Conservation (phyloP, 2,797 vertebrate genomes). For the Falco peregrinus region DNA sequence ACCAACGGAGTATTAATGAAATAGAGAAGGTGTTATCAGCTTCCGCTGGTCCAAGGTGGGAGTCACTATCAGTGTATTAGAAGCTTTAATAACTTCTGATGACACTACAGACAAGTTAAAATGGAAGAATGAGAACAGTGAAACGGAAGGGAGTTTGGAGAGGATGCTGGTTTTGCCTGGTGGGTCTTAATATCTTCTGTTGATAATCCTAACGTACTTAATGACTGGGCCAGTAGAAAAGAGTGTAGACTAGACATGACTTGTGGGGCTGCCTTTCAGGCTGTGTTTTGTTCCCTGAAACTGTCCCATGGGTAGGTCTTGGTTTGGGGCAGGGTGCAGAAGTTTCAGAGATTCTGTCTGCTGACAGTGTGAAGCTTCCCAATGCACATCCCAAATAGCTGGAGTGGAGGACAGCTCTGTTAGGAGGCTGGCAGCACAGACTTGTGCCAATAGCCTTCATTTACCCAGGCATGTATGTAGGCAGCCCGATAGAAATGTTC, state of each 20-base stretch:
- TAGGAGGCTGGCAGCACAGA: neutral
- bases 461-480: neutral
- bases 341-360: neutral
- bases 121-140: neutral
- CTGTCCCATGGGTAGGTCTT: neutral
- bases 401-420: neutral
- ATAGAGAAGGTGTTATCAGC: neutral
- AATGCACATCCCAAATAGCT: neutral
- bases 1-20: neutral
- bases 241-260: neutral
- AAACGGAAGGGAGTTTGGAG: neutral
- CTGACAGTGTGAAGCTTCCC: neutral
- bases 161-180: neutral
- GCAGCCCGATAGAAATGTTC: accelerated
- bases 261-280: neutral
- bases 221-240: neutral
- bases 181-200: neutral
- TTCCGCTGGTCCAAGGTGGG: neutral
- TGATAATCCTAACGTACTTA: neutral
- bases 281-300: neutral
- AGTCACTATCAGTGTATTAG: neutral
- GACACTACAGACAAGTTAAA: neutral
- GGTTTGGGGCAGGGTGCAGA: neutral
- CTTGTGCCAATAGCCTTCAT: neutral
- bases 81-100: neutral